Evolutionary conservation across 2,797 vertebrate species (phyloP).

Genomic region (Clamator glandarius): DNA sequence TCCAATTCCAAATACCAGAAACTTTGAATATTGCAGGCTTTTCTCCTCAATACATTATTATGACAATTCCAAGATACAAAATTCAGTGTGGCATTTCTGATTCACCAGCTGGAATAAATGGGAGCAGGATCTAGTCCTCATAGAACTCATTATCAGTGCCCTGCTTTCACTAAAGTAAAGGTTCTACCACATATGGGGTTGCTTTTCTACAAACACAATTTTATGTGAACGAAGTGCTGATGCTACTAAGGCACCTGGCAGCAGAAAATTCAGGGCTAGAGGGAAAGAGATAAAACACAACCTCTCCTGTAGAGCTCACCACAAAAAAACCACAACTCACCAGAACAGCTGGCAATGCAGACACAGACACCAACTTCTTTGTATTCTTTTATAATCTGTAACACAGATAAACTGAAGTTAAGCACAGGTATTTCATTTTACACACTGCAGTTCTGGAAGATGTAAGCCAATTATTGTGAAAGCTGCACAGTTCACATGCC

Average conservation of each 20-base stretch:
- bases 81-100: background rate
- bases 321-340: constrained; percentile 80
- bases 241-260: background rate
- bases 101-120: background rate
- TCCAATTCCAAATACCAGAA: background rate
- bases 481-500: background rate
- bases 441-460: background rate
- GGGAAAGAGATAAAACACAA: background rate
- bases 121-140: background rate
- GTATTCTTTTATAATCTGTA: constrained; percentile 92
- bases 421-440: background rate
- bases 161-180: background rate
- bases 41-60: background rate
- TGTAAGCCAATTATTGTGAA: background rate
- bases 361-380: constrained; percentile 83
- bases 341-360: constrained; percentile 86
- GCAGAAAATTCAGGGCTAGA: background rate
- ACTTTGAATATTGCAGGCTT: background rate
- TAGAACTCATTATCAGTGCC: background rate
- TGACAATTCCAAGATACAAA: background rate
- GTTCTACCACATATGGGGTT: background rate
- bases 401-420: constrained; percentile 60
- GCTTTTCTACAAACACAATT: background rate
- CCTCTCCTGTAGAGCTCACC: background rate
- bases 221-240: background rate